Conservation (phyloP, 2,113 vertebrate genomes). For the Alligator mississippiensis region DNA sequence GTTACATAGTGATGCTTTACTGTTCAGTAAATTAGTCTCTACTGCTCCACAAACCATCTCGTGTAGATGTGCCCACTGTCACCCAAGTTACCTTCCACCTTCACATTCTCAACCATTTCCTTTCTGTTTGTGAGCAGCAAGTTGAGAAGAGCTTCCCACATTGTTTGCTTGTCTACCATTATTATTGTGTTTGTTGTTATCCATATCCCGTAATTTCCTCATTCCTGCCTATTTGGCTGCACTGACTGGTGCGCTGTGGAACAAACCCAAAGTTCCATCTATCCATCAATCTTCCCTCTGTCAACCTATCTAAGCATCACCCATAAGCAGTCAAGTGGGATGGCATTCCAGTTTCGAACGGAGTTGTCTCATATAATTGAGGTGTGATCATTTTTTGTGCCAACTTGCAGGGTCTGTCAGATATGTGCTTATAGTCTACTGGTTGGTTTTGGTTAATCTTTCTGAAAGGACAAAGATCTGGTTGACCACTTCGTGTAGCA, state of each 20-base stretch:
- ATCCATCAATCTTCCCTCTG: neutral
- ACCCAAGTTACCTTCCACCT: too few relatives aligned
- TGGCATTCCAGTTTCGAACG: neutral
- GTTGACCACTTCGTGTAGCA: neutral
- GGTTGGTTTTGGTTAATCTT: neutral
- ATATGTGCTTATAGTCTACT: neutral
- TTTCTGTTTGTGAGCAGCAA: too few relatives aligned
- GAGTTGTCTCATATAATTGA: neutral
- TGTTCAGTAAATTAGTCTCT: too few relatives aligned
- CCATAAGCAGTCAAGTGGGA: neutral
- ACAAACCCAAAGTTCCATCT: neutral
- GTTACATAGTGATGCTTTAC: too few relatives aligned
- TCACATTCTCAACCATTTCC: too few relatives aligned
- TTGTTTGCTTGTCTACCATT: too few relatives aligned
- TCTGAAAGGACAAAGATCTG: neutral
- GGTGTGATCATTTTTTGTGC: neutral
- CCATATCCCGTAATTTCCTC: neutral
- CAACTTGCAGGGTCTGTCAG: neutral
- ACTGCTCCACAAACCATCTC: too few relatives aligned
- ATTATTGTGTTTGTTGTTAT: too few relatives aligned
- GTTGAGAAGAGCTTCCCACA: too few relatives aligned
- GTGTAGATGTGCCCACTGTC: too few relatives aligned
- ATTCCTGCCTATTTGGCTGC: neutral
- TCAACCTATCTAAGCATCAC: neutral
- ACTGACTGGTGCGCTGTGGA: neutral